Evolutionary conservation across 1,140 invertebrate genomes (phyloP), one percentile per base, ranked within the genome.

Genomic region (Centruroides vittatus): DNA sequence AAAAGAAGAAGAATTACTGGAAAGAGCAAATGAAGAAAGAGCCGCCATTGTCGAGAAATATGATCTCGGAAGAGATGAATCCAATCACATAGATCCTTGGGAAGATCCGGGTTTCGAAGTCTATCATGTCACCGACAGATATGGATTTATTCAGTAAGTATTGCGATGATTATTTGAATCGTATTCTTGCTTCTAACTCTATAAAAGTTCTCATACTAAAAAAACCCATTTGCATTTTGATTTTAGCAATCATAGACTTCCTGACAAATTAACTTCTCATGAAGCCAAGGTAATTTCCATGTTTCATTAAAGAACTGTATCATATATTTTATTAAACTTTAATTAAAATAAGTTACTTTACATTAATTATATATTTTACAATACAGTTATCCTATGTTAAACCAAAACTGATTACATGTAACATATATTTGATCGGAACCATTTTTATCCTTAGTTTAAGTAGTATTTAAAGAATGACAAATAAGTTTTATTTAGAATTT

Each of bases 101-200:
- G 95, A 98, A 61, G 95, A 99, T 79, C 94, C 95, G 6, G 84
- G 81, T 36, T 94, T 88, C 73, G 91, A 97, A 73, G 84, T 97
- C 51, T 98, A 98, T 74, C 89, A 95, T 74, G 84, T 85, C 66
- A 92, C 88, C 57, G 95, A 98, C 75, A 81, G 89, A 79, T 98
- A 95, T 84, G 96, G 96, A 69, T 99, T 98, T 72, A 92, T 98
- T 70, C 51, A 53, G 51, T 53, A 53, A 6, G 51, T 53, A 36
- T 53, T 3, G 3, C 2, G 23, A 23, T 2, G 2, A 23, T 23
- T 23, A 23, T 23, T 23, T 23, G 2, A 23, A 23, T 23, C 23
- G 23, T 23, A 23, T 23, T 23, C 23, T 23, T 23, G 23, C 23
- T 23, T 23, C 23, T 23, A 23, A 23, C 2, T 23, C 23, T 23